Percentiles rank a stretch among this genome's conserved stretches.
Evolutionary conservation across 2,113 vertebrate species (phyloP).

Genomic region (Phaethornis superciliosus): DNA sequence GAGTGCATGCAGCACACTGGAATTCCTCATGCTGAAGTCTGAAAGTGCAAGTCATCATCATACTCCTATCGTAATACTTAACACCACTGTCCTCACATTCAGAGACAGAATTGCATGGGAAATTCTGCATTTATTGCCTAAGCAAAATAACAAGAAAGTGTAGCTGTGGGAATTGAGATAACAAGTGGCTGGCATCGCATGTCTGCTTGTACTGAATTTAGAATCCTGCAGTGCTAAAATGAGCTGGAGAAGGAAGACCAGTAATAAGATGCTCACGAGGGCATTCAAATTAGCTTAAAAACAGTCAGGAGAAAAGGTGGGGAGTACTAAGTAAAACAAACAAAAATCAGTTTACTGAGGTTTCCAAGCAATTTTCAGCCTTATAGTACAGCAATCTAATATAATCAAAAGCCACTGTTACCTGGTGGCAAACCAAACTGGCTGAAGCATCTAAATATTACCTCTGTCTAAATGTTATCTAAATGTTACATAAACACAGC

Average conservation of each 20-base stretch:
- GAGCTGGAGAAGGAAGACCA: background rate
- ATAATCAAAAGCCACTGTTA: background rate
- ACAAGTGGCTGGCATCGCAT: background rate
- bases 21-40: background rate
- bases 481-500: background rate
- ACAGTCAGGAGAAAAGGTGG: background rate
- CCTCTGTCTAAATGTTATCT: too few species aligned
- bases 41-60: accelerated
- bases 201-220: background rate
- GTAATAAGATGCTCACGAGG: background rate
- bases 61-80: background rate
- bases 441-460: background rate
- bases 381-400: background rate
- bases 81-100: background rate
- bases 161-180: background rate
- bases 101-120: background rate
- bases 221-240: background rate
- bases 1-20: background rate
- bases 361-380: background rate
- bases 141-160: background rate
- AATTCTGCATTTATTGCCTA: background rate
- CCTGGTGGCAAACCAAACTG: background rate
- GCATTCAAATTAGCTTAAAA: background rate
- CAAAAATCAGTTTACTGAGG: background rate
- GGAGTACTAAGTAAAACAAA: background rate